Percentiles rank a stretch among this genome's conserved stretches.
These are phyloP conservation scores for Nemapogon koenigi DNA, from an alignment of 2,888 invertebrate species.

Conservation along the genomic window DNA sequence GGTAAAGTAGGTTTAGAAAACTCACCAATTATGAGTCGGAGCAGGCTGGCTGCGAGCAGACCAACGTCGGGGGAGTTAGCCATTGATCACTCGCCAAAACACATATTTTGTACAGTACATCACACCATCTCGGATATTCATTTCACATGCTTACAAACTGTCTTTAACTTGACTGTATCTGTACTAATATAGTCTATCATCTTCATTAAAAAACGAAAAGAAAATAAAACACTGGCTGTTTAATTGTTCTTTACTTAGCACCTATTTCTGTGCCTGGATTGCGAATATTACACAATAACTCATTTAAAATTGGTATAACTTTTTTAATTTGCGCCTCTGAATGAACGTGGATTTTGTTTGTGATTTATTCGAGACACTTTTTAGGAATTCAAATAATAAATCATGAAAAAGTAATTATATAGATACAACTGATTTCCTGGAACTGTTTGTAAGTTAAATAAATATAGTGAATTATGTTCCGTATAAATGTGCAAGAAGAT, in stretches of 20 bases:
- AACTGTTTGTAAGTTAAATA: too few relatives aligned
- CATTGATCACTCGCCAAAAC: constrained; percentile 60
- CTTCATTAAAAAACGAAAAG: too few relatives aligned
- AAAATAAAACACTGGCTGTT: neutral
- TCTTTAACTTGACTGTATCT: neutral
- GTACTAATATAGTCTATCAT: neutral
- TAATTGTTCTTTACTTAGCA: too few relatives aligned
- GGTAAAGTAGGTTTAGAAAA: too few relatives aligned
- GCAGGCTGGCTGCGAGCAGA: constrained; percentile 65
- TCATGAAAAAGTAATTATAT: constrained; percentile 5
- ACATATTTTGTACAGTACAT: too few relatives aligned
- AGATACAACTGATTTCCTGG: too few relatives aligned
- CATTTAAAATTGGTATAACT: constrained; percentile 56
- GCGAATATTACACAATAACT: constrained; percentile 42
- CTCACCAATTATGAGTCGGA: constrained; percentile 70
- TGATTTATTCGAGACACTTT: constrained; percentile 47
- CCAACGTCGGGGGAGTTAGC: constrained; percentile 67
- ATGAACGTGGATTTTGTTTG: constrained; percentile 45
- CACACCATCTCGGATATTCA: too few relatives aligned
- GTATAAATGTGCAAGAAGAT: too few relatives aligned
- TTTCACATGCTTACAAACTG: neutral
- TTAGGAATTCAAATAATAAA: constrained; percentile 12
- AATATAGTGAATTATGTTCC: too few relatives aligned
- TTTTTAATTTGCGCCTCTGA: constrained; percentile 55
- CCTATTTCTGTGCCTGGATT: neutral